Conservation (phyloP, 2,797 vertebrate species). For the Hirundo rustica region DNA sequence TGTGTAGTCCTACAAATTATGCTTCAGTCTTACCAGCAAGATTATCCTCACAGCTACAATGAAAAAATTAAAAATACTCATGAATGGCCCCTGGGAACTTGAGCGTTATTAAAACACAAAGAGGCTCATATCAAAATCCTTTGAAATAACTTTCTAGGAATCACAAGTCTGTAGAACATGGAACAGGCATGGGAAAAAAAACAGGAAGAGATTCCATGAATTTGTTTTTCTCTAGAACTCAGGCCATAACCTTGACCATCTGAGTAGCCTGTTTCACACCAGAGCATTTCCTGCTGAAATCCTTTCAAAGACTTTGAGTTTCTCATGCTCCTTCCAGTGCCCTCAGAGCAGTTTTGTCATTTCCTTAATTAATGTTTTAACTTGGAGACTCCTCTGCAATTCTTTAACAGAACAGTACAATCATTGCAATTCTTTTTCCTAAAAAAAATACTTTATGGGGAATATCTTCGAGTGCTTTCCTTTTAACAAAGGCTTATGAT, state of each 20-base stretch:
- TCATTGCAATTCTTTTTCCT: not conserved
- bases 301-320: not conserved
- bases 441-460: not conserved
- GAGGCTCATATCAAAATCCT: not conserved
- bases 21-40: not conserved
- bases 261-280: not conserved
- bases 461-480: not conserved
- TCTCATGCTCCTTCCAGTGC: conserved; percentile 23
- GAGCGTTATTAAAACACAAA: not conserved
- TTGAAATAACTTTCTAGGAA: not conserved
- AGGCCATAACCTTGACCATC: not conserved
- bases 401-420: not conserved
- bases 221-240: not conserved
- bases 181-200: not conserved
- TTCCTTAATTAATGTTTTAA: not conserved
- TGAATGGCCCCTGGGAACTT: not conserved
- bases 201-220: not conserved
- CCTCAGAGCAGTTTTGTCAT: not conserved
- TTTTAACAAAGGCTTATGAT: not conserved
- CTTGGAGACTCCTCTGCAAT: not conserved
- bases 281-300: not conserved
- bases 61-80: not conserved
- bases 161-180: not conserved
- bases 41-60: not conserved
- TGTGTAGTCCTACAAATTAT: not conserved